Evolutionary conservation across 1,140 invertebrate genomes (phyloP), one percentile per base, ranked within the genome.

Genomic region (Octopus sinensis): DNA sequence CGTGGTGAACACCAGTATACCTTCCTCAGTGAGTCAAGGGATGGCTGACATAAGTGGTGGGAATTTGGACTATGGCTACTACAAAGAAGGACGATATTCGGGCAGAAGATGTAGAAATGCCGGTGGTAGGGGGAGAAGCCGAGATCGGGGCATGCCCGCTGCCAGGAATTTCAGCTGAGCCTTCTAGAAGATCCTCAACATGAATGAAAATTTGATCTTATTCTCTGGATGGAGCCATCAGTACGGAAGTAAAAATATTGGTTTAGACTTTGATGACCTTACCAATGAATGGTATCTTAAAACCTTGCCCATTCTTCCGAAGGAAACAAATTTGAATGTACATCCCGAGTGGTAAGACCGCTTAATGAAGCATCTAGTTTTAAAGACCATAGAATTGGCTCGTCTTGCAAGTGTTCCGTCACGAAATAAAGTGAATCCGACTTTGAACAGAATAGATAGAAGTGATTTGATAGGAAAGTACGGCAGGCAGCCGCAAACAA

Each of bases 351-450:
- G 78, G 9, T 53, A 79, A 6, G 53, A 76, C 56, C 76, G 73
- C 17, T 79, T 84, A 52, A 2, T 82, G 53, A n/a, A 83, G 6
- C 81, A 81, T 77, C 77, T 86, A 10, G 23, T 78, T 17, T 83
- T 85, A 54, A 85, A 85, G 73, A 84, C 88, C 30, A 84, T 84
- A 53, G 86, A 88, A 56, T 80, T 89, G 23, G 86, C 86, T 10
- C 87, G 85, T 80, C 80, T 78, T 62, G 79, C 88, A 51, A 86
- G 86, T 76, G 84, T 87, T 5, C 80, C 80, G 51, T 86, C 84
- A 52, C 87, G 86, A 52, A 85, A 86, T 73, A 86, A 88, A 54
- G 85, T 88, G 17, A 89, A 89, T 80, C 86, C 85, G 13, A 80
- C 85, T 5, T 81, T 89, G 23, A 88, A 89, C 75, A 82, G 81